Base-by-base conservation (phyloP, 1,140 invertebrate species). In the Anastrepha ludens region DNA sequence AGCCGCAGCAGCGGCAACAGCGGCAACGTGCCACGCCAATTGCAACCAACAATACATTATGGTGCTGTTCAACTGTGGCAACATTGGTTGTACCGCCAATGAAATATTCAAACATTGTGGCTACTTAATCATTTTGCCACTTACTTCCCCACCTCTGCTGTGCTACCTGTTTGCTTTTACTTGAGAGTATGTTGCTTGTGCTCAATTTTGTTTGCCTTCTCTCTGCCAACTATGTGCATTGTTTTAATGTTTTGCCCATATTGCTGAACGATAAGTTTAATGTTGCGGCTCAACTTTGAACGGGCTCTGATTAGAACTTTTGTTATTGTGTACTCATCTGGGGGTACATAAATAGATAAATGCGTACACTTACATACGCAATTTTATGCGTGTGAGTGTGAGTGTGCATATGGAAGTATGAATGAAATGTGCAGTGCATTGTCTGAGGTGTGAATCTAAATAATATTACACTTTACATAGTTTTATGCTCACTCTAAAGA, bases 71-170 rank as follows among this genome's bases (percentile, higher is more conserved):
- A 20, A 58, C 20, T 81, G 50, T 81, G 74, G 47, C 74, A 81
- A 81, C 74, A 20, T 81, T 41, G 74, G 74, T 81, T 81, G 44
- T 47, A 81, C 47, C 74, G 74, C 74, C 74, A 81, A 81, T 81
- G 74, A 81, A 81, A 81, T 81, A 81, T 81, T 81, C 74, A 81
- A 81, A 81, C 74, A 81, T 50, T 81, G 74, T 58, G 74, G 74
- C 74, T 81, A 81, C 74, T 58, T 81, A 81, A 81, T 81, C 74
- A 81, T 81, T 47, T 81, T 81, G 47, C 47, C 4, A 29, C n/a
- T 67, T 55, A 4, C 7, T 29, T 55, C 15, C 5, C 6, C 67
- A 15, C 11, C 47, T 2, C 20, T 81, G 74, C 50, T 6, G 5
- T 9, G 50, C 50, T 9, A 9, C 50, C 50, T 55, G 5, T 7